Conservation (phyloP, 2,113 vertebrate species). For the Ceyx cyanopectus region DNA sequence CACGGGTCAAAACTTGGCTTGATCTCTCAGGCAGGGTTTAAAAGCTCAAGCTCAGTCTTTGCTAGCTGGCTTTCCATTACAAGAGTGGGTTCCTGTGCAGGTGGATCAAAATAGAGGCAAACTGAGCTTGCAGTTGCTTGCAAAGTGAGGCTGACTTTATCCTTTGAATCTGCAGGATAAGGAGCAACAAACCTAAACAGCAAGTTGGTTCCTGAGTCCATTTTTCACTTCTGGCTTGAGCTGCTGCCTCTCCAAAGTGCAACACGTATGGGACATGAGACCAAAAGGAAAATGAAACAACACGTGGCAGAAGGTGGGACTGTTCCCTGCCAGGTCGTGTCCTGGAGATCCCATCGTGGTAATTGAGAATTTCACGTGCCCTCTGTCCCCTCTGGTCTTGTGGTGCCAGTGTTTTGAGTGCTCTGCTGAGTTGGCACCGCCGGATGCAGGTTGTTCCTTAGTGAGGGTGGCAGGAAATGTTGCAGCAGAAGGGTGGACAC, state of each 20-base stretch:
- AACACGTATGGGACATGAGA: background rate
- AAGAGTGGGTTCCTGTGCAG: background rate
- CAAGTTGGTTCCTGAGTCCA: background rate
- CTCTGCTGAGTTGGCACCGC: slow-evolving; percentile 39
- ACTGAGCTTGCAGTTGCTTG: slow-evolving; percentile 2
- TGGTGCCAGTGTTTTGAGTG: background rate
- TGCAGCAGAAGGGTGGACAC: slow-evolving; percentile 49
- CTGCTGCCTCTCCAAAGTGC: background rate
- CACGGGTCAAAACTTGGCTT: background rate
- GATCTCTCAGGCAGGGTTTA: background rate
- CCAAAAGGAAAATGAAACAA: background rate
- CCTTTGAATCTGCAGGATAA: background rate
- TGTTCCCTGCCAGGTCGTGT: background rate
- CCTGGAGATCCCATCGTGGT: background rate
- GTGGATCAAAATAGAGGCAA: slow-evolving; percentile 20
- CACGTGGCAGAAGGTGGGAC: background rate
- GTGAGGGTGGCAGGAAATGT: slow-evolving; percentile 15
- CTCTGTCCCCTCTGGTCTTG: background rate
- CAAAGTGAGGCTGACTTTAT: slow-evolving; percentile 24
- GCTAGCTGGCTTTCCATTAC: background rate
- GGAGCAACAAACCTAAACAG: slow-evolving; percentile 19
- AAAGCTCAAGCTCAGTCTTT: background rate
- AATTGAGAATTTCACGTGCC: background rate
- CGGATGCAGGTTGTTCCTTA: slow-evolving; percentile 59
- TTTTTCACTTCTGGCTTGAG: slow-evolving; percentile 17